These are phyloP conservation scores for Nephrotoma flavescens DNA, from an alignment of 2,888 invertebrate species.

Conservation along the genomic window DNA sequence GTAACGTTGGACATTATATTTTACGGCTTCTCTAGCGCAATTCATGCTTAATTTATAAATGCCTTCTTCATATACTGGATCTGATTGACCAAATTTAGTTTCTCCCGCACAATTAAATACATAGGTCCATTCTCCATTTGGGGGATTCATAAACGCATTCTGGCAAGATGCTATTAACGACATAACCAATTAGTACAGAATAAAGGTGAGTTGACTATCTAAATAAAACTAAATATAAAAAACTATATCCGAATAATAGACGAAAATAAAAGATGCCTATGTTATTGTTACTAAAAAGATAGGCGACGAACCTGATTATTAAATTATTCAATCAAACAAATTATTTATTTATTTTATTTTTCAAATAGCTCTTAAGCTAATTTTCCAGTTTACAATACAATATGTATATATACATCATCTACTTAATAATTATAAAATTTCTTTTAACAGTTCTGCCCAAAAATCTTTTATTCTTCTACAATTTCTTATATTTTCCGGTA, in stretches of 20 bases:
- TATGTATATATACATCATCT: no score
- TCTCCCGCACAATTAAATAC: slow-evolving; percentile 87
- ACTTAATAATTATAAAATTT: no score
- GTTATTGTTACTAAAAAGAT: background rate
- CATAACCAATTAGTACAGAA: no score
- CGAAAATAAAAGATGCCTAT: background rate
- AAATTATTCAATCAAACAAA: no score
- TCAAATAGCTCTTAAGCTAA: no score
- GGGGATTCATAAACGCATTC: slow-evolving; percentile 50
- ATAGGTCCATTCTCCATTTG: slow-evolving; percentile 51
- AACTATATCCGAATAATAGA: background rate
- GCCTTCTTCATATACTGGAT: slow-evolving; percentile 82
- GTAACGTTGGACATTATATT: slow-evolving; percentile 49
- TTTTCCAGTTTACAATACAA: no score
- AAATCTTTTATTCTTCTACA: no score
- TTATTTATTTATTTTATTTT: no score
- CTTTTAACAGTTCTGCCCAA: no score
- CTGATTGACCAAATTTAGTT: slow-evolving; percentile 75
- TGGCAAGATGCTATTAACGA: slow-evolving; percentile 56
- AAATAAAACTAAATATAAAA: slow-evolving; percentile 5
- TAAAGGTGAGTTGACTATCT: slow-evolving; percentile 14
- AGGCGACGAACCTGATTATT: no score
- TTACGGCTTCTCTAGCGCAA: slow-evolving; percentile 64
- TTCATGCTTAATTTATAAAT: slow-evolving; percentile 69
- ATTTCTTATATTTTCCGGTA: no score